phyloP scores from a whole-genome alignment of 2,888 invertebrate genomes.

The Venusia cambrica region DNA sequence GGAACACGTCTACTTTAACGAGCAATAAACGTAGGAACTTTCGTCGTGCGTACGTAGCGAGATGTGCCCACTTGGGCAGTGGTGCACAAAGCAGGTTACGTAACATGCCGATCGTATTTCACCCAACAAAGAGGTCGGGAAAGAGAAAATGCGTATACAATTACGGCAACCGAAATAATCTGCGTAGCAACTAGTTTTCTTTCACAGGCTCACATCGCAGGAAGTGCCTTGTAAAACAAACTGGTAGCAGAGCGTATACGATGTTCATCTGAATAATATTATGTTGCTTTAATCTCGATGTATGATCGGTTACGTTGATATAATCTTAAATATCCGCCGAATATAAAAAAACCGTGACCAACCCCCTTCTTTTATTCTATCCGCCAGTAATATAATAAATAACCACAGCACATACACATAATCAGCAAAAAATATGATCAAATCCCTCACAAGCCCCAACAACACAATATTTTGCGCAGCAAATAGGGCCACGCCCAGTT shows the following conservation, averaged over 20 bases:
- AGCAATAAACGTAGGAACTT: slow-evolving; percentile 17
- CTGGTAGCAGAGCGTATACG: no score
- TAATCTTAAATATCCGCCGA: no score
- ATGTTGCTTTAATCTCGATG: no score
- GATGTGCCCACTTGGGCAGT: slow-evolving; percentile 22
- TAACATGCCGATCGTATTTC: slow-evolving; percentile 26
- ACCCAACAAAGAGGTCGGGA: slow-evolving; percentile 26
- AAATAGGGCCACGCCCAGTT: slow-evolving; percentile 23
- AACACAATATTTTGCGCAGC: slow-evolving; percentile 4
- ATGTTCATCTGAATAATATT: no score
- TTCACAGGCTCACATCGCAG: slow-evolving; percentile 4
- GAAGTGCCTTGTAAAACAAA: slow-evolving; percentile 1
- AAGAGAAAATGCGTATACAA: slow-evolving; percentile 25
- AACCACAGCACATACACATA: no score
- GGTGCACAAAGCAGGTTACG: slow-evolving; percentile 24
- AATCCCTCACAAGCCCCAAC: no score
- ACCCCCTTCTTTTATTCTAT: no score
- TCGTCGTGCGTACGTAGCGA: slow-evolving; percentile 6
- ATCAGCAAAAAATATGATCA: no score
- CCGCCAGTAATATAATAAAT: no score
- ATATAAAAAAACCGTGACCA: no score
- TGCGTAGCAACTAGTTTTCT: slow-evolving; percentile 7
- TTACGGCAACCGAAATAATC: slow-evolving; percentile 21
- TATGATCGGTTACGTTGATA: no score
- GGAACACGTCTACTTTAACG: slow-evolving; percentile 16